Percentiles rank a stretch among this genome's conserved stretches.
These are phyloP conservation scores for Volucella bombylans DNA, from an alignment of 2,888 invertebrate species.

Conservation along the genomic window DNA sequence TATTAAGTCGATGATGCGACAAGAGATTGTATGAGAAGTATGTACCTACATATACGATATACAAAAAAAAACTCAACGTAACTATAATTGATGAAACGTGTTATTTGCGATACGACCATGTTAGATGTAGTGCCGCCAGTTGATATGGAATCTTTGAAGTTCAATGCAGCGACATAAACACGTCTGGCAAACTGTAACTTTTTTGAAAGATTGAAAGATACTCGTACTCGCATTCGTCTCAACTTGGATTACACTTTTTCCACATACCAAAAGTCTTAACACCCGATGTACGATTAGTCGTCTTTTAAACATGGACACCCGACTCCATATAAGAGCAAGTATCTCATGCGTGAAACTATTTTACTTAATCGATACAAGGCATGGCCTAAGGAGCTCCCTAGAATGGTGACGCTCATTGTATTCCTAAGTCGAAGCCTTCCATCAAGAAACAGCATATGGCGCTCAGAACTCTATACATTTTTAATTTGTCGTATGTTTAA, in stretches of 20 bases:
- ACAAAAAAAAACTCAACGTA: conserved; percentile 4
- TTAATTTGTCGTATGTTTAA: not conserved
- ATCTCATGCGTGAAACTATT: too few relatives aligned
- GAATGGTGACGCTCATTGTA: too few relatives aligned
- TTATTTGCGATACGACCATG: conserved; percentile 18
- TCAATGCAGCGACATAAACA: conserved; percentile 6
- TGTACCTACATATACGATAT: not conserved
- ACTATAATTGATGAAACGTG: conserved; percentile 40
- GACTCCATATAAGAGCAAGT: too few relatives aligned
- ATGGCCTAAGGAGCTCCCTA: too few relatives aligned
- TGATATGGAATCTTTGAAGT: conserved; percentile 30
- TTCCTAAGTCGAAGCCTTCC: too few relatives aligned
- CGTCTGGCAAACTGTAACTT: conserved; percentile 13
- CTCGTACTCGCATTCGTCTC: not conserved
- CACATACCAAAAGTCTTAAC: not conserved
- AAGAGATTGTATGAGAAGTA: too few relatives aligned
- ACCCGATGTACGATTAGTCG: not conserved
- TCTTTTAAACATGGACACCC: too few relatives aligned
- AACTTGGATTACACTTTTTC: conserved; percentile 5
- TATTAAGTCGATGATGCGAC: too few relatives aligned
- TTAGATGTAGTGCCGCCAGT: conserved; percentile 23
- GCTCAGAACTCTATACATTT: not conserved
- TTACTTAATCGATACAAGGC: too few relatives aligned
- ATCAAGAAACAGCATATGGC: conserved; percentile 5
- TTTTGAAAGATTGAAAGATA: not conserved